Evolutionary conservation across 30 jellyfish, hydroid and myxozoan species (phyloP).

Genomic region (Pelagia noctiluca): DNA sequence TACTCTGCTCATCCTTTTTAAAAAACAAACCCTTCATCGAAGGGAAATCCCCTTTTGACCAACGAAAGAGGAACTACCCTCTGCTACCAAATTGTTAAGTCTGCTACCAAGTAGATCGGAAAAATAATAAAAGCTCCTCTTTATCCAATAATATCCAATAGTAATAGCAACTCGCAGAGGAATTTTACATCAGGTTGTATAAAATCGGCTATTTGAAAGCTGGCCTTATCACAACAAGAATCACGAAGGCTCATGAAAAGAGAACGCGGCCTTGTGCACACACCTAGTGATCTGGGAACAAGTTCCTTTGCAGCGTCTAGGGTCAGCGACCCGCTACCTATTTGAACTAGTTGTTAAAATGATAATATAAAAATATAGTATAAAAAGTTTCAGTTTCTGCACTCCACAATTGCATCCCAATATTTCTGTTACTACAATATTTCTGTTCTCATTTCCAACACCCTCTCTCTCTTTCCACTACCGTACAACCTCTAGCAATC

Average conservation of each 20-base stretch:
- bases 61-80: constrained; percentile 34
- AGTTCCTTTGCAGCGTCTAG: not conserved
- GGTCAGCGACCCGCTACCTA: not conserved
- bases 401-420: no score
- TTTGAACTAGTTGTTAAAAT: no score
- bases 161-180: not conserved
- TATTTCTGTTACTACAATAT: no score
- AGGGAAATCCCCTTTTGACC: not conserved
- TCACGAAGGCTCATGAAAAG: not conserved
- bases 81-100: constrained; percentile 32
- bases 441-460: no score
- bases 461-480: no score
- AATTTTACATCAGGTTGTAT: no score
- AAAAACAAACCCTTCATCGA: not conserved
- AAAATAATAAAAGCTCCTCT: not conserved
- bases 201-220: no score
- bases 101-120: not conserved
- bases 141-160: not conserved
- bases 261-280: not conserved
- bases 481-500: no score
- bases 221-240: not conserved
- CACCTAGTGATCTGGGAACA: not conserved
- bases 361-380: no score
- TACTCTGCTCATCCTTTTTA: not conserved
- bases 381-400: no score